These are phyloP conservation scores for Chloroceryle aenea DNA, from an alignment of 2,113 vertebrate genomes.

Conservation along the genomic window DNA sequence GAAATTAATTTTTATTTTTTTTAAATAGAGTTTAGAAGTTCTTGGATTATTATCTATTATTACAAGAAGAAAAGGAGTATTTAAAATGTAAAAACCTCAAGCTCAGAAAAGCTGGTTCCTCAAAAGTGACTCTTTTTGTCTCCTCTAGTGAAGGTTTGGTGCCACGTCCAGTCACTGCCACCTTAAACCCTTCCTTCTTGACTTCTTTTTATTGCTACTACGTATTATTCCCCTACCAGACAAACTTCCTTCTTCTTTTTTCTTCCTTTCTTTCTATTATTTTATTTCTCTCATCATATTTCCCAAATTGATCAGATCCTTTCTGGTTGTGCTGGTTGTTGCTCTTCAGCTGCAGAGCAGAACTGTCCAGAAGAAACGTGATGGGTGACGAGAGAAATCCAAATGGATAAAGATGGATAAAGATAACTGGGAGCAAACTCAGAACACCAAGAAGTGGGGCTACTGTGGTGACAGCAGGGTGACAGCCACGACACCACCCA, in stretches of 20 bases:
- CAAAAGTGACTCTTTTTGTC: no score
- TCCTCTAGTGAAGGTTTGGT: no score
- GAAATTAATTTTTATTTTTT: not conserved
- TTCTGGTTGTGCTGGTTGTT: not conserved
- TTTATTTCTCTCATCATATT: not conserved
- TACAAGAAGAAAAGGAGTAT: not conserved
- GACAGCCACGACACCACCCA: accelerated
- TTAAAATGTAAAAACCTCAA: no score
- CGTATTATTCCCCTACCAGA: not conserved
- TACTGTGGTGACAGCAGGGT: not conserved
- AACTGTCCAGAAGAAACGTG: not conserved
- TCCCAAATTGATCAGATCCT: not conserved
- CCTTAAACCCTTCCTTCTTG: no score
- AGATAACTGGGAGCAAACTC: not conserved
- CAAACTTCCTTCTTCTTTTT: not conserved
- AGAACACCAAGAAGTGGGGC: no score
- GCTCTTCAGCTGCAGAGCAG: not conserved
- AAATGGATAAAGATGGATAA: not conserved
- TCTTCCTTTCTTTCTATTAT: not conserved
- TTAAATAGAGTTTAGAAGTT: not conserved
- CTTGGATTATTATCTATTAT: not conserved
- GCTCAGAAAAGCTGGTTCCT: no score
- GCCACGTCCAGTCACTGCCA: no score
- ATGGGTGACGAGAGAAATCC: not conserved
- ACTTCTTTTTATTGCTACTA: not conserved